Conservation (phyloP, 2,797 vertebrate genomes). For the Cottoperca gobio region DNA sequence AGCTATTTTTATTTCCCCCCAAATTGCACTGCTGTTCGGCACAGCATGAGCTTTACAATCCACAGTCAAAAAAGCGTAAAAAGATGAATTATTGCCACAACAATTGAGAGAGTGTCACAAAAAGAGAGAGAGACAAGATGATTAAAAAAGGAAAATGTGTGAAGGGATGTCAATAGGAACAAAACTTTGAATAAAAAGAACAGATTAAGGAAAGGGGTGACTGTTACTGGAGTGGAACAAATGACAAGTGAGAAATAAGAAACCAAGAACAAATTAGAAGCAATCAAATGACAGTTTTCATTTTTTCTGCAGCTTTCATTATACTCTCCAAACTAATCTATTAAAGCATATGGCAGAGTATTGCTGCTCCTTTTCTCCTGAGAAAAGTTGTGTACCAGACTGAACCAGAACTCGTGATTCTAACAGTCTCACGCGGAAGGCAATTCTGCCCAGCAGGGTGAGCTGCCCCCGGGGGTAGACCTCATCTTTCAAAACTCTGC, state of each 20-base stretch:
- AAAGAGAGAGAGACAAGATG: neutral
- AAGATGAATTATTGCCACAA: slow-evolving; percentile 42
- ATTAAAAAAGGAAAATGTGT: neutral
- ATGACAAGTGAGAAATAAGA: slow-evolving; percentile 20
- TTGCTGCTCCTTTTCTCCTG: neutral
- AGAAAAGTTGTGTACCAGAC: slow-evolving; percentile 2
- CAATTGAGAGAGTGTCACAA: slow-evolving; percentile 9
- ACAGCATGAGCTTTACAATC: slow-evolving; percentile 63
- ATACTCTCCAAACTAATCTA: neutral
- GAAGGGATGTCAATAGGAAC: slow-evolving; percentile 12
- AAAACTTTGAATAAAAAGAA: neutral
- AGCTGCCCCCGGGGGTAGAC: slow-evolving; percentile 47
- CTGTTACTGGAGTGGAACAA: neutral
- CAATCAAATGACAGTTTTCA: slow-evolving; percentile 13
- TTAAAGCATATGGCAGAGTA: neutral
- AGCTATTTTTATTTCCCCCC: slow-evolving; percentile 78
- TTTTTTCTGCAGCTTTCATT: neutral
- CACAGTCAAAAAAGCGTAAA: slow-evolving; percentile 29
- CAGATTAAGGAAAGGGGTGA: neutral
- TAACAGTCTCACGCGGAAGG: neutral
- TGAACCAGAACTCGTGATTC: slow-evolving; percentile 13
- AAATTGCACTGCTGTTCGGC: slow-evolving; percentile 62
- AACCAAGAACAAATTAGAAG: slow-evolving; percentile 24
- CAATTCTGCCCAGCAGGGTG: slow-evolving; percentile 37
- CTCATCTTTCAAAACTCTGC: slow-evolving; percentile 51